Conservation (phyloP, 2,888 invertebrate species). For the Atethmia centrago region DNA sequence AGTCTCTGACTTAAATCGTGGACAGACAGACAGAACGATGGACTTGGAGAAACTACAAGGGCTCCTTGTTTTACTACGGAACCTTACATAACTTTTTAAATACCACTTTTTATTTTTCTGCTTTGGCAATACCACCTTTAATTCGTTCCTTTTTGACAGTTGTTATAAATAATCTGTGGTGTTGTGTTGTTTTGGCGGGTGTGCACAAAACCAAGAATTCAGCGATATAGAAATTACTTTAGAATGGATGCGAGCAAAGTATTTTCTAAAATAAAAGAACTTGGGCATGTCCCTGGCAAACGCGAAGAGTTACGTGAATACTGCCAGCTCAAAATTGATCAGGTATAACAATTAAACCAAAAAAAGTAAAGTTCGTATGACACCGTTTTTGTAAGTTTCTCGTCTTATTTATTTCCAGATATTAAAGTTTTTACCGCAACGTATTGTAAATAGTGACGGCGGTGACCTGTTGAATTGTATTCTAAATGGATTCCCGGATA, state of each 20-base stretch:
- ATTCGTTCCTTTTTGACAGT: slow-evolving; percentile 27
- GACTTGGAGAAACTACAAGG: not conserved
- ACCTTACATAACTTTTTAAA: too few relatives aligned
- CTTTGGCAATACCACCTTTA: too few relatives aligned
- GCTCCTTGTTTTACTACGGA: not conserved
- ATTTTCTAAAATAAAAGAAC: slow-evolving; percentile 77
- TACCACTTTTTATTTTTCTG: too few relatives aligned
- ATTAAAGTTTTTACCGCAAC: slow-evolving; percentile 75
- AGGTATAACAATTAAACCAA: slow-evolving; percentile 67
- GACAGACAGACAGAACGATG: not conserved
- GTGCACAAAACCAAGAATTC: slow-evolving; percentile 24
- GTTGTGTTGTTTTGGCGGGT: slow-evolving; percentile 51
- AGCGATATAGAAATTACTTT: not conserved
- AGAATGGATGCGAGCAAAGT: slow-evolving; percentile 74
- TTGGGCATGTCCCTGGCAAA: slow-evolving; percentile 78
- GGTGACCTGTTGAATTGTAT: slow-evolving; percentile 80
- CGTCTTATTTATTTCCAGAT: slow-evolving; percentile 73
- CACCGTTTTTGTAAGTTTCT: not conserved
- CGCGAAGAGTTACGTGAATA: slow-evolving; percentile 79
- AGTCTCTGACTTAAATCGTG: not conserved
- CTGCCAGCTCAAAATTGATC: slow-evolving; percentile 77
- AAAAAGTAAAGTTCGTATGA: not conserved
- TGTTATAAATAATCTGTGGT: slow-evolving; percentile 9
- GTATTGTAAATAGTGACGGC: slow-evolving; percentile 82
- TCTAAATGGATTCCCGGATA: slow-evolving; percentile 80